These are phyloP conservation scores for Petromus typicus DNA, from an alignment of 2,113 vertebrate species.

Conservation along the genomic window DNA sequence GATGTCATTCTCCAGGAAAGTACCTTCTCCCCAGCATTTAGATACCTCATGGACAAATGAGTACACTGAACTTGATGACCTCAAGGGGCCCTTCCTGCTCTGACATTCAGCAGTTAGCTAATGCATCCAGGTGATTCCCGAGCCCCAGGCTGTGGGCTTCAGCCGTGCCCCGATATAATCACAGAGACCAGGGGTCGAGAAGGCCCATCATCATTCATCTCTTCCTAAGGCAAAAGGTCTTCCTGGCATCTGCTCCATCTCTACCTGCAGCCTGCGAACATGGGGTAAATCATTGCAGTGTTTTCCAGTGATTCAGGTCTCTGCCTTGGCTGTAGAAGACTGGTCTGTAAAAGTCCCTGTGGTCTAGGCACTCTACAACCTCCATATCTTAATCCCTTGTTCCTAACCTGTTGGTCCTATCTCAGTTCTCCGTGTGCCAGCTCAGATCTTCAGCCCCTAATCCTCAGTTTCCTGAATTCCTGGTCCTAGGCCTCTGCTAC, in stretches of 20 bases:
- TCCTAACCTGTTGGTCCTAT: background rate
- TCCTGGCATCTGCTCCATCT: background rate
- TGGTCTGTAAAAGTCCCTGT: background rate
- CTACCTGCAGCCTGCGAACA: background rate
- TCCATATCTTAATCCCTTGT: background rate
- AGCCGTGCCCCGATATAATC: background rate
- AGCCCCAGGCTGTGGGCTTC: background rate
- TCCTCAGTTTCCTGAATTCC: background rate
- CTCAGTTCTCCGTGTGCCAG: background rate
- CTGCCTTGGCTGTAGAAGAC: background rate
- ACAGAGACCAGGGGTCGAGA: background rate
- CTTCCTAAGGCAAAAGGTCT: conserved; percentile 5
- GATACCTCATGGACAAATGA: conserved; percentile 46
- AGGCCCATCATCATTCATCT: background rate
- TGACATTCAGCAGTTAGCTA: conserved; percentile 46
- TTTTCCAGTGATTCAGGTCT: conserved; percentile 7
- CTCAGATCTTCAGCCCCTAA: background rate
- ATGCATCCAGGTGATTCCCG: conserved; percentile 22
- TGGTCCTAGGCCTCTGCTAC: background rate
- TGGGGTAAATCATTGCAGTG: background rate
- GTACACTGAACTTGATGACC: background rate
- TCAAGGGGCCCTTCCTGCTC: conserved; percentile 46
- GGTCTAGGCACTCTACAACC: background rate
- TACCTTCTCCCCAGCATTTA: conserved; percentile 32
- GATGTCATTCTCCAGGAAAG: conserved; percentile 41